Conservation (phyloP, 2,797 vertebrate genomes). For the Emys orbicularis region DNA sequence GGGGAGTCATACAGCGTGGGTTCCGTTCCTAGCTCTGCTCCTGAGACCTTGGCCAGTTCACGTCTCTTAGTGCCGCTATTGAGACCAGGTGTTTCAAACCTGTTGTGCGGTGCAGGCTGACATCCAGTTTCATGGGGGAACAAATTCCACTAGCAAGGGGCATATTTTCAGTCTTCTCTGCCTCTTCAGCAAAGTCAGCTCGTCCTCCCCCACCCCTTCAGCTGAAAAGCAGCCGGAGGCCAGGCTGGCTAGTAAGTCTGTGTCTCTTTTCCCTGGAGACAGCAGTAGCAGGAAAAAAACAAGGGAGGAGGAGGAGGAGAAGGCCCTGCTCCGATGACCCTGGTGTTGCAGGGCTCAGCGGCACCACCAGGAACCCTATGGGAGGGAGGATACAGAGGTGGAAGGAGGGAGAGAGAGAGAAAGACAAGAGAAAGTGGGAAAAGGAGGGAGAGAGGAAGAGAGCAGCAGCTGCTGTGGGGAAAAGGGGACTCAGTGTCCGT, state of each 20-base stretch:
- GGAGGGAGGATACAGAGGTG: not conserved
- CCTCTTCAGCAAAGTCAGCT: accelerated
- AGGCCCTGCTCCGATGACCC: not conserved
- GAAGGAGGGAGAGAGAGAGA: not conserved
- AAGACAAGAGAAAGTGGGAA: not conserved
- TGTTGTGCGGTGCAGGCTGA: not conserved
- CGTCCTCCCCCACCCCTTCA: not conserved
- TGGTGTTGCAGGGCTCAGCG: not conserved
- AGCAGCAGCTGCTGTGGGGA: not conserved
- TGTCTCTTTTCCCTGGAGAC: not conserved
- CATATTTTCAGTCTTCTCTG: not conserved
- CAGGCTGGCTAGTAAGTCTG: not conserved
- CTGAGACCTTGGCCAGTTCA: accelerated
- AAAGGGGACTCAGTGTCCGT: not conserved
- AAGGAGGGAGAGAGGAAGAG: not conserved
- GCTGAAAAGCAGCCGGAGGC: not conserved
- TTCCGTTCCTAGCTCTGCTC: not conserved
- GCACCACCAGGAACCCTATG: not conserved
- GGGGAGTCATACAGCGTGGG: not conserved
- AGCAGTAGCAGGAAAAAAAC: not conserved
- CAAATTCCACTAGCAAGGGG: not conserved
- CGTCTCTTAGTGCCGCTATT: not conserved
- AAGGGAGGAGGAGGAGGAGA: not conserved
- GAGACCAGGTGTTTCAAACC: accelerated
- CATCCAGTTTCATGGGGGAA: accelerated